Evolutionary conservation across 2,797 vertebrate genomes (phyloP), one percentile per base, ranked within the genome.

Genomic region (Eulemur coronatus): DNA sequence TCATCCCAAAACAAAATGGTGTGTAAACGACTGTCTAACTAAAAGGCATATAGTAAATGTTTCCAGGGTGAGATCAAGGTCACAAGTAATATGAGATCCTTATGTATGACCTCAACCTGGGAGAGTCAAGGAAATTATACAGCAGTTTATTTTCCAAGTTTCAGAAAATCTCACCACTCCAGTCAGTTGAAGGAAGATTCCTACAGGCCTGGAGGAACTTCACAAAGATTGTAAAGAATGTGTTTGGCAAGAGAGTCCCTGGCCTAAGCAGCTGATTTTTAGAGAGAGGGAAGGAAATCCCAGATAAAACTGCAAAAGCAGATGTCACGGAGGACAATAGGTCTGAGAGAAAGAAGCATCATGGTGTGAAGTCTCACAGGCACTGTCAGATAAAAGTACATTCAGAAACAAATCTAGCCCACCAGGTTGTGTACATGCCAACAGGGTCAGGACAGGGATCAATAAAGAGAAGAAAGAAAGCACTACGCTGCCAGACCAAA

Each of bases 41-140:
- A 75, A 95, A 92, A 88, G 85, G 48, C 30, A 55, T 11, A 52
- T 14, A 92, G 72, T 82, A 82, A 91, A 89, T 97, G 69, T 88
- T 84, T 97, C 55, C 84, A 79, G 95, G 94, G 94, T 97, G 82
- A 97, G 92, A 95, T 95, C 95, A 96, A 96, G 95, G 94, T 97
- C 96, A 94, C 2, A 48, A 91, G 95, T 93, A 94, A 97, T 52
- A 82, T 69, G 87, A 97, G 89, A 96, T 69, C 87, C 91, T 88
- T 84, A 84, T 50, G 63, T 78, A 95, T 96, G 90, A 97, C 70
- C 85, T 97, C 91, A 97, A 96, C 93, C 85, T 94, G 75, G 50
- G 41, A 94, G 59, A 92, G 78, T 59, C 78, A 96, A 86, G 69
- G 65, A 96, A 94, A 94, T 96, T 88, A 95, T 52, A 72, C 33